Conservation (phyloP, 1,140 invertebrate species). For the Temnothorax curvispinosus region DNA sequence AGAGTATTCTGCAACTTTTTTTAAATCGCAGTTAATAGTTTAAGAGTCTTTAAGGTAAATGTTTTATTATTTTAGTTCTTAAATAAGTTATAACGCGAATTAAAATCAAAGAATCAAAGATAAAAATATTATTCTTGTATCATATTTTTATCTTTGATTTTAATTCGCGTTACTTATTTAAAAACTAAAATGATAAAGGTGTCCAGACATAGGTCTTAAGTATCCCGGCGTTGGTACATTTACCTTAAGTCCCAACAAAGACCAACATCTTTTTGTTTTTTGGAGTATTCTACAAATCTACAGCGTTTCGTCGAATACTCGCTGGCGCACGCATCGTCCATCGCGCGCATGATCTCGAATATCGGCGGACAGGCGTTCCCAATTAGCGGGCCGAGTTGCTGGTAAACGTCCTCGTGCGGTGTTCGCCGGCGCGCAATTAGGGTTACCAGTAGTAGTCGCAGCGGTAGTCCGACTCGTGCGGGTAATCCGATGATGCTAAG, state of each 20-base stretch:
- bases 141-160: too few species aligned
- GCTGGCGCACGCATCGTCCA: not conserved
- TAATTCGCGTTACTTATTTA: too few species aligned
- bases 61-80: too few species aligned
- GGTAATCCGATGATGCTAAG: constrained; percentile 51
- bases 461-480: constrained; percentile 39
- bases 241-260: not conserved
- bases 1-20: not conserved
- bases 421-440: constrained; percentile 39
- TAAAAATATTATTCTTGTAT: too few species aligned
- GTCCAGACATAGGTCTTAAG: too few species aligned
- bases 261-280: not conserved
- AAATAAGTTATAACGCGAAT: too few species aligned
- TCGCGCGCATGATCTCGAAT: constrained; percentile 26
- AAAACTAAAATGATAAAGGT: too few species aligned
- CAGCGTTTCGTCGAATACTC: not conserved
- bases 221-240: too few species aligned
- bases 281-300: not conserved
- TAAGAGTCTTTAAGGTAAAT: not conserved
- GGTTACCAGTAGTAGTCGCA: constrained; percentile 48
- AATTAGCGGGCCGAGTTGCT: constrained; percentile 48
- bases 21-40: not conserved
- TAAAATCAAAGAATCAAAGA: too few species aligned
- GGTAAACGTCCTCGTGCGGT: constrained; percentile 37
- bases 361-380: constrained; percentile 37